phyloP scores from a whole-genome alignment of 2,888 invertebrate genomes.

The Ctenicera cuprea region DNA sequence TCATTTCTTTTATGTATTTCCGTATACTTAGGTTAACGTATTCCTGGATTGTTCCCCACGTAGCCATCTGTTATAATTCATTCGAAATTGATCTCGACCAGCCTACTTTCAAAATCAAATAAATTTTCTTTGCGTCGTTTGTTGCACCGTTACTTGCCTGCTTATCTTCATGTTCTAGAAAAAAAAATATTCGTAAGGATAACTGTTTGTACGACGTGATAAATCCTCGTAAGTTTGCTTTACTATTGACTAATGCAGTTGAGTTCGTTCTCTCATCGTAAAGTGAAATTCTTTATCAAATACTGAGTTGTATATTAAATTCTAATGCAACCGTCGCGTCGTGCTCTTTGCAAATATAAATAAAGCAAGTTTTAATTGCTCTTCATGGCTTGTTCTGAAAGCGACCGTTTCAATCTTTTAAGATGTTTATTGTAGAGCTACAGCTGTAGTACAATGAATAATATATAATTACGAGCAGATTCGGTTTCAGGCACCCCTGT shows the following conservation, averaged over 20 bases:
- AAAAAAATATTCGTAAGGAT: neutral
- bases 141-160: slow-evolving; percentile 8
- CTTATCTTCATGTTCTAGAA: slow-evolving; percentile 4
- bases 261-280: too few species aligned
- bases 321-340: neutral
- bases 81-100: slow-evolving; percentile 24
- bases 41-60: slow-evolving; percentile 24
- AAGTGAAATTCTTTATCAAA: neutral
- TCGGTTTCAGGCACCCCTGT: neutral
- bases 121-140: slow-evolving; percentile 20
- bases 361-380: slow-evolving; percentile 8
- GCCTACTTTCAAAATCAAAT: slow-evolving; percentile 29
- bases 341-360: neutral
- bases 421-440: neutral
- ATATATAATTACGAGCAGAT: slow-evolving; percentile 4
- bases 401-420: slow-evolving; percentile 6
- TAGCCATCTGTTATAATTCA: slow-evolving; percentile 24
- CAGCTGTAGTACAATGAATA: neutral
- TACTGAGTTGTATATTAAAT: slow-evolving; percentile 4
- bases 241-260: too few species aligned
- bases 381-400: slow-evolving; percentile 2
- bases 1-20: slow-evolving; percentile 19
- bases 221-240: too few species aligned
- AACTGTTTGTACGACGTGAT: too few species aligned
- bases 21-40: slow-evolving; percentile 14